Conservation (phyloP, 2,113 vertebrate species). For the Micronycteris hirsuta region DNA sequence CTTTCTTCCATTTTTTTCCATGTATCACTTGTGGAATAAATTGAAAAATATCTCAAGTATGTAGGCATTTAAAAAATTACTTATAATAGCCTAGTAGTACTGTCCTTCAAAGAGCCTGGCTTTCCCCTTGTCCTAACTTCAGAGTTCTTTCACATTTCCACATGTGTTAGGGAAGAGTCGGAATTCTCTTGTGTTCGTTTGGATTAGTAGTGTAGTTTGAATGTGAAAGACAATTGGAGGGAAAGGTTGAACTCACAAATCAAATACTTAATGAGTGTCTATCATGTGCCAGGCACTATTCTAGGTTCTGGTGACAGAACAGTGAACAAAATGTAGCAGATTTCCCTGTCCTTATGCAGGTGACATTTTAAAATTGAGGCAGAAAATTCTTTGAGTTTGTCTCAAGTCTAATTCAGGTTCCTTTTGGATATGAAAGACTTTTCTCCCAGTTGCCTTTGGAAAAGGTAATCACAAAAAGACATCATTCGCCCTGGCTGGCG, state of each 20-base stretch:
- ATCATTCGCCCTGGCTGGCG: no score
- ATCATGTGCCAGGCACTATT: background rate
- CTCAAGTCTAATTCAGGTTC: background rate
- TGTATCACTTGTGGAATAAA: conserved; percentile 45
- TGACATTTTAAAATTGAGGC: background rate
- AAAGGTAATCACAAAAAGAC: background rate
- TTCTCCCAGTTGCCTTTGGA: background rate
- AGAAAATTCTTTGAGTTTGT: conserved; percentile 1
- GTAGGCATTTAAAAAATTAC: background rate
- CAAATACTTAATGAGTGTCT: background rate
- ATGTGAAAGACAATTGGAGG: background rate
- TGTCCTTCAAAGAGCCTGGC: background rate
- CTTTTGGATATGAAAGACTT: background rate
- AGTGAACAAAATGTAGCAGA: background rate
- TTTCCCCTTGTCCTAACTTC: background rate
- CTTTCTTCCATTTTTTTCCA: background rate
- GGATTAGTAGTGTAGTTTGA: background rate
- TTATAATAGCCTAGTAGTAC: background rate
- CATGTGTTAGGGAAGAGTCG: background rate
- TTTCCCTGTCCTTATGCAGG: background rate
- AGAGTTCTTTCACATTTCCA: background rate
- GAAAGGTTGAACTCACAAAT: background rate
- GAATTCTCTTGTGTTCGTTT: background rate
- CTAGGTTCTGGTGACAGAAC: background rate
- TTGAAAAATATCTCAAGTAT: background rate